These are phyloP conservation scores for Lymantria dispar DNA, from an alignment of 2,888 invertebrate species.

Conservation along the genomic window DNA sequence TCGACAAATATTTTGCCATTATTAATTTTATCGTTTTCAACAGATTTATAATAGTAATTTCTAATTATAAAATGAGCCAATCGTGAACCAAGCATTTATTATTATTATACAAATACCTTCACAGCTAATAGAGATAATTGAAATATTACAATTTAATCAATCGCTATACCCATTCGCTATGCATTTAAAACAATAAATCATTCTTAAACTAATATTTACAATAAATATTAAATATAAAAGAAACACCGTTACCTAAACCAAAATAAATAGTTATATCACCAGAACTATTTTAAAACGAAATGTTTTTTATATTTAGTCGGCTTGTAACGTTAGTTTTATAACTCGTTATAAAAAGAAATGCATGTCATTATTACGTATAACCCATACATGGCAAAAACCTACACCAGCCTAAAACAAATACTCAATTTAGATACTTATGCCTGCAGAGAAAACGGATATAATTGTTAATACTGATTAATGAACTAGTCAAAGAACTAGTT, in stretches of 20 bases:
- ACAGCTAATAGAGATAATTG: background rate
- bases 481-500: no score
- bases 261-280: slow-evolving; percentile 18
- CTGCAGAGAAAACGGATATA: no score
- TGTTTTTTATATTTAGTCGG: no score
- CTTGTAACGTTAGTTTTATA: slow-evolving; percentile 22
- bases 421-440: no score
- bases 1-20: background rate
- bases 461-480: no score
- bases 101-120: no score
- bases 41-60: no score
- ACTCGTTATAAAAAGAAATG: slow-evolving; percentile 40
- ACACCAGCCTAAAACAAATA: background rate
- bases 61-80: no score
- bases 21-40: no score
- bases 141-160: background rate
- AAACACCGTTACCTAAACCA: slow-evolving; percentile 18
- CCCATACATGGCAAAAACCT: slow-evolving; percentile 11
- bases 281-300: slow-evolving; percentile 5
- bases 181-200: background rate
- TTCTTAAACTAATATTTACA: slow-evolving; percentile 20
- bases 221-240: slow-evolving; percentile 2
- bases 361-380: slow-evolving; percentile 3
- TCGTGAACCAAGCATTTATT: no score
- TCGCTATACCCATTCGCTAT: background rate